Base-by-base conservation (phyloP, 2,888 invertebrate genomes). In the Leptogaster cylindrica region DNA sequence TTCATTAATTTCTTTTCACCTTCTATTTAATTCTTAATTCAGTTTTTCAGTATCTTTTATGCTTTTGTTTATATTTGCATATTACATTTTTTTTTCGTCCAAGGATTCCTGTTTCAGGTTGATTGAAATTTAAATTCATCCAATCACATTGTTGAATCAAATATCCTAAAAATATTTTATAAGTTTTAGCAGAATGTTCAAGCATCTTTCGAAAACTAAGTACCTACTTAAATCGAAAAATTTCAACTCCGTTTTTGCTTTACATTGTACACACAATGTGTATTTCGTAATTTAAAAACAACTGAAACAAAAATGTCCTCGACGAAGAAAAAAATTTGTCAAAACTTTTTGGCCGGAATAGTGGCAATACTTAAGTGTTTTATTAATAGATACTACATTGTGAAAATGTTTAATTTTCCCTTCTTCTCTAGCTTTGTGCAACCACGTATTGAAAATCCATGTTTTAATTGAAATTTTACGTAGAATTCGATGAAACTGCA, bases 341-440 rank as follows among this genome's bases (percentile, higher is more conserved):
- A 68, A 65, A 5, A 25, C 31, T 46, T 18, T 25, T n/a, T 27
- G 69, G 69, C 66, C 69, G 69, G 69, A 69, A 52, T 58, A 46
- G 65, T 64, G 67, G 69, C 69, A 69, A 69, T 69, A 68, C 41
- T 68, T 63, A 6, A 46, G 46, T 63, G n/a, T 14, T 63, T 28
- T n/a, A n/a, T n/a, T n/a, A n/a, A n/a, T n/a, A n/a, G n/a, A n/a
- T n/a, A n/a, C n/a, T n/a, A n/a, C n/a, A n/a, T n/a, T n/a, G n/a
- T n/a, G n/a, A n/a, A n/a, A n/a, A n/a, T n/a, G n/a, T n/a, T n/a
- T n/a, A n/a, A n/a, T n/a, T n/a, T n/a, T n/a, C n/a, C n/a, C n/a
- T n/a, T n/a, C n/a, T n/a, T n/a, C n/a, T n/a, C n/a, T n/a, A n/a
- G n/a, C n/a, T n/a, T n/a, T n/a, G 20, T 46, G 46, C 23, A 23